phyloP scores from a whole-genome alignment of 2,113 vertebrate species.

The Dicrurus megarhynchus region DNA sequence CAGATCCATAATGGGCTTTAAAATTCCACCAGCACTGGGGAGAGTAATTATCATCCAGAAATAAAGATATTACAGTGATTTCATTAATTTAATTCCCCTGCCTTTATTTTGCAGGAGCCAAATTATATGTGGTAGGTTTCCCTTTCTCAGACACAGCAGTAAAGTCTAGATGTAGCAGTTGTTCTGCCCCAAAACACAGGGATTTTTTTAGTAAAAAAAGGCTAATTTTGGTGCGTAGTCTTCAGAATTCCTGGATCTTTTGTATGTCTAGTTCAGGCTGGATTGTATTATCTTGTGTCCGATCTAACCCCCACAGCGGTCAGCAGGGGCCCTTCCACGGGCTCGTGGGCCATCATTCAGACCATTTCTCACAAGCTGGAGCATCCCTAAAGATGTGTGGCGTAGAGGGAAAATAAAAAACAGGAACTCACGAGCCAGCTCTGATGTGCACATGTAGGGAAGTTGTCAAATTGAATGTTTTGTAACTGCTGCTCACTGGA shows the following conservation, averaged over 20 bases:
- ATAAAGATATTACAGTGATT: neutral
- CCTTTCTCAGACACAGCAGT: neutral
- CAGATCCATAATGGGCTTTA: neutral
- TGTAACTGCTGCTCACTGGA: neutral
- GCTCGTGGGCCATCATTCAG: neutral
- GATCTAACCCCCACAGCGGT: too few species aligned
- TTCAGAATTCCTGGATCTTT: neutral
- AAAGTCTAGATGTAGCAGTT: neutral
- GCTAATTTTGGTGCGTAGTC: neutral
- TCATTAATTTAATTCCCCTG: neutral
- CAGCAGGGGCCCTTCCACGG: neutral
- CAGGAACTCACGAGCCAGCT: neutral
- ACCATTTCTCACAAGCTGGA: rapidly evolving
- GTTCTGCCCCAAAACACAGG: neutral
- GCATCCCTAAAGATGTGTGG: neutral
- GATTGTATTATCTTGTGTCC: neutral
- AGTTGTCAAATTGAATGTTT: neutral
- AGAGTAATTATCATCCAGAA: neutral
- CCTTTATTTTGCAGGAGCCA: neutral
- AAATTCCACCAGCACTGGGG: neutral
- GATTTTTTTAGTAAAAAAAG: neutral
- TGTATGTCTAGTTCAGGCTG: neutral
- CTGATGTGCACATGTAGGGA: rapidly evolving
- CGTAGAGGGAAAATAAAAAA: neutral
- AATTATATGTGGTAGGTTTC: neutral